Evolutionary conservation across 1,140 invertebrate species (phyloP).

Genomic region (Stegodyphus mimosarum): DNA sequence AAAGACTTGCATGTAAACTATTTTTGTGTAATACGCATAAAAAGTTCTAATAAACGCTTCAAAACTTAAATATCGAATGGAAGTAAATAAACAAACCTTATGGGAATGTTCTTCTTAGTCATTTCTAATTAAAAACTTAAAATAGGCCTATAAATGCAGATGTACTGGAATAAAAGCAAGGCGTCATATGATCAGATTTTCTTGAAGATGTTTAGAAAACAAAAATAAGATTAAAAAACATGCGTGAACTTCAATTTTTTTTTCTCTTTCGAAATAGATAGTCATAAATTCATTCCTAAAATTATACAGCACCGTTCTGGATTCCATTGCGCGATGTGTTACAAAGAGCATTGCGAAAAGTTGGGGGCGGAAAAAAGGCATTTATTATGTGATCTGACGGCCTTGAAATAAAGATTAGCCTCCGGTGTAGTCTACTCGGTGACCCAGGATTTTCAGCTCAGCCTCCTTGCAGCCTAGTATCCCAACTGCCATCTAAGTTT

Average conservation of each 20-base stretch:
- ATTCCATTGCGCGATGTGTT: conserved; percentile 24
- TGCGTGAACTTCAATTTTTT: background rate
- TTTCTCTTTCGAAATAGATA: background rate
- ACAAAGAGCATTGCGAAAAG: conserved; percentile 43
- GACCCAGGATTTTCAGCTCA: conserved; percentile 12
- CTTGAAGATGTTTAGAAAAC: too few relatives aligned
- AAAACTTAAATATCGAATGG: too few relatives aligned
- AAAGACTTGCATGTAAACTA: too few relatives aligned
- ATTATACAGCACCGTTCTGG: conserved; percentile 45
- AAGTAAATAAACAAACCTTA: too few relatives aligned
- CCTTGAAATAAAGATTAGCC: conserved; percentile 48
- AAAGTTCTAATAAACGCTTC: too few relatives aligned
- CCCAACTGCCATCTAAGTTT: background rate
- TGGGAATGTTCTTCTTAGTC: too few relatives aligned
- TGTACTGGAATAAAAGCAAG: too few relatives aligned
- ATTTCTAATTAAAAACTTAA: too few relatives aligned
- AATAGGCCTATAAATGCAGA: too few relatives aligned
- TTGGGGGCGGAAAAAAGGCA: conserved; percentile 33
- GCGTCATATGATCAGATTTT: too few relatives aligned
- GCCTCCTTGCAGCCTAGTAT: background rate
- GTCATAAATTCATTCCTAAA: conserved; percentile 48
- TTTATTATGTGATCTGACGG: conserved; percentile 53
- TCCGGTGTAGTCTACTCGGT: conserved; percentile 24
- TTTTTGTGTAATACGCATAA: too few relatives aligned
- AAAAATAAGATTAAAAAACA: too few relatives aligned